phyloP scores from a whole-genome alignment of 1,140 invertebrate species.

The Leguminivora glycinivorella region DNA sequence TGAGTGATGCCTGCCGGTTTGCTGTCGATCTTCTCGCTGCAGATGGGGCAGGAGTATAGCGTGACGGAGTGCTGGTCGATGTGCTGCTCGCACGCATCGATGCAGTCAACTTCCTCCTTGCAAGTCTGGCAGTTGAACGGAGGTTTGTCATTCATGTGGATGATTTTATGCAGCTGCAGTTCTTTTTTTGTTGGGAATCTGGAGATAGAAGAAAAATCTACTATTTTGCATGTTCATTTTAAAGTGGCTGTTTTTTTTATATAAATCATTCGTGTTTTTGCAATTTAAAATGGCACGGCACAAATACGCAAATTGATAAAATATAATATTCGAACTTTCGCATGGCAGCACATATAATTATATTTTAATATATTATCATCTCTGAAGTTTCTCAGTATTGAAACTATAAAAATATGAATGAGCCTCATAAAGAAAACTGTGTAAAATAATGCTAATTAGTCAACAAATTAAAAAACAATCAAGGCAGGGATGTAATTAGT shows the following conservation, averaged over 20 bases:
- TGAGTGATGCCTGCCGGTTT: slow-evolving; percentile 53
- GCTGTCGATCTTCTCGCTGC: slow-evolving; percentile 50
- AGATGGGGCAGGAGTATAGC: slow-evolving; percentile 61
- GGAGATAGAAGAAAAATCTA: slow-evolving; percentile 17
- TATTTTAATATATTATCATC: too few relatives aligned
- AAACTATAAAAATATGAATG: neutral
- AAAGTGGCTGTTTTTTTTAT: too few relatives aligned
- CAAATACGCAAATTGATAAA: too few relatives aligned
- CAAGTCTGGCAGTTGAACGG: slow-evolving; percentile 59
- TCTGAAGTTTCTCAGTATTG: too few relatives aligned
- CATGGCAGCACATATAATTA: too few relatives aligned
- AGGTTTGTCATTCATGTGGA: slow-evolving; percentile 53
- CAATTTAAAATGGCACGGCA: too few relatives aligned
- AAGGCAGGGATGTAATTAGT: neutral
- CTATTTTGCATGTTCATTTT: too few relatives aligned
- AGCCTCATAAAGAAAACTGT: neutral
- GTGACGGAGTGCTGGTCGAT: slow-evolving; percentile 53
- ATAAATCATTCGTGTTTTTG: too few relatives aligned
- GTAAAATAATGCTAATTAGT: neutral
- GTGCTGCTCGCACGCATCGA: slow-evolving; percentile 49
- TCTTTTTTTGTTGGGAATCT: slow-evolving; percentile 63
- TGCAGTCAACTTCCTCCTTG: slow-evolving; percentile 33
- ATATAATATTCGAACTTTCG: too few relatives aligned
- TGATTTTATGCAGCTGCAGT: slow-evolving; percentile 54
- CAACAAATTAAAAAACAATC: neutral